A percentile compares a stretch with the other conserved stretches of the same genome.
These are phyloP conservation scores for Daphoenositta chrysoptera DNA, from an alignment of 2,113 vertebrate species.

Conservation along the genomic window DNA sequence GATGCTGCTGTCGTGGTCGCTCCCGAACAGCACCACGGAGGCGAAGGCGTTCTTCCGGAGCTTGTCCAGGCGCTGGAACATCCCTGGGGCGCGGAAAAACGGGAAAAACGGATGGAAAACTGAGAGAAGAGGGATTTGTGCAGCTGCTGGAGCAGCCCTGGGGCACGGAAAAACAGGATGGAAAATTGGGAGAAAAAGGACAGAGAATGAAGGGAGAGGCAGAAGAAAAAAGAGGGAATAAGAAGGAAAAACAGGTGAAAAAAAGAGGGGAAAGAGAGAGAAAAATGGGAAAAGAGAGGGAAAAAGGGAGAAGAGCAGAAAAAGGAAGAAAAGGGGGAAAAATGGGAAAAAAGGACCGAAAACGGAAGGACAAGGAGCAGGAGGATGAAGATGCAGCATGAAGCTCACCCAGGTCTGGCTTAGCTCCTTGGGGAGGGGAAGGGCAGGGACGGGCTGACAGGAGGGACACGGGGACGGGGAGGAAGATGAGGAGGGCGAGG, in stretches of 20 bases:
- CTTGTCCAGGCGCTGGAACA: background rate
- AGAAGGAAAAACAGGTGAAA: no score
- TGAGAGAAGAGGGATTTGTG: no score
- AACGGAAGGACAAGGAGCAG: no score
- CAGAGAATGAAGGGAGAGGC: rapidly evolving
- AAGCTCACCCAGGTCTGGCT: background rate
- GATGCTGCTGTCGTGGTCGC: background rate
- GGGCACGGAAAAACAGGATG: background rate
- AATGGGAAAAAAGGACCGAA: no score
- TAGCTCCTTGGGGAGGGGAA: no score
- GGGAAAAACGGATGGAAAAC: background rate
- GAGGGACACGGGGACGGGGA: no score
- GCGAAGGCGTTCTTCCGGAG: background rate
- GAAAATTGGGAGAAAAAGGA: background rate
- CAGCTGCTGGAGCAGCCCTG: background rate
- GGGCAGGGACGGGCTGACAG: background rate
- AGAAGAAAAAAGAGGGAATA: no score
- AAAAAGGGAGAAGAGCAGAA: no score
- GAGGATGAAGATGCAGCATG: rapidly evolving
- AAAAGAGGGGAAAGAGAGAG: no score
- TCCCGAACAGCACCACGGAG: background rate
- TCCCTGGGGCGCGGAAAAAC: background rate
- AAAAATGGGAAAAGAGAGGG: background rate
- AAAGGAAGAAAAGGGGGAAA: rapidly evolving
- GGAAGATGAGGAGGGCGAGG: rapidly evolving